Evolutionary conservation across 2,113 vertebrate species (phyloP).

Genomic region (Pantherophis guttatus): DNA sequence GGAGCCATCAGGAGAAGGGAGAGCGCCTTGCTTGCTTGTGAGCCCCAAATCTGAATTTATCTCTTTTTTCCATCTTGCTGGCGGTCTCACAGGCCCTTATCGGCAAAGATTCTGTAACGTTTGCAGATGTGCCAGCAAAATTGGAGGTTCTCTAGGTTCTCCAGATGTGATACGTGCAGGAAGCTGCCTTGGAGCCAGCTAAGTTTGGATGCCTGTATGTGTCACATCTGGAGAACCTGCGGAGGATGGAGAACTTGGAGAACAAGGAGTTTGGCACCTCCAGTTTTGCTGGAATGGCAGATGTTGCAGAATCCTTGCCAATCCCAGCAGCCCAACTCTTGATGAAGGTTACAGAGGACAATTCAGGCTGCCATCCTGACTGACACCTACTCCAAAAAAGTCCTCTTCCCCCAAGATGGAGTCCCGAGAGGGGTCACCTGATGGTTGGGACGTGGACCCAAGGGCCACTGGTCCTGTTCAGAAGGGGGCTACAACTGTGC

Average conservation of each 20-base stretch:
- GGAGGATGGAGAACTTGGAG: too few species aligned
- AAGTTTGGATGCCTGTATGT: too few species aligned
- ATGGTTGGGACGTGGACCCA: background rate
- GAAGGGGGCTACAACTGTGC: background rate
- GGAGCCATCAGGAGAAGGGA: background rate
- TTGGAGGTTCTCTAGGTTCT: background rate
- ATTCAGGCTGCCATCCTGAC: background rate
- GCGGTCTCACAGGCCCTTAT: background rate
- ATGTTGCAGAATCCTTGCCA: too few species aligned
- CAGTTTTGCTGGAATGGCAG: background rate
- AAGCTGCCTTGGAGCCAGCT: too few species aligned
- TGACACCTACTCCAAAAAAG: background rate
- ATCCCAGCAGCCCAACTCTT: too few species aligned
- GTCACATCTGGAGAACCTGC: background rate
- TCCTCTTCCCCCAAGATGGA: background rate
- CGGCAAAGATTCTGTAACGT: background rate
- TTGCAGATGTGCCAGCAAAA: background rate
- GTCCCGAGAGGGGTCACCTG: background rate
- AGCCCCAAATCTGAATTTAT: background rate
- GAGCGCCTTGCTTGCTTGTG: background rate
- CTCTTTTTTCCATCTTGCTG: background rate
- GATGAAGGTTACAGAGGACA: background rate
- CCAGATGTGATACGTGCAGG: background rate
- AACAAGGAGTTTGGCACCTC: background rate
- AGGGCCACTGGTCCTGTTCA: background rate